phyloP scores from a whole-genome alignment of 1,140 invertebrate species.

The Uloborus diversus region DNA sequence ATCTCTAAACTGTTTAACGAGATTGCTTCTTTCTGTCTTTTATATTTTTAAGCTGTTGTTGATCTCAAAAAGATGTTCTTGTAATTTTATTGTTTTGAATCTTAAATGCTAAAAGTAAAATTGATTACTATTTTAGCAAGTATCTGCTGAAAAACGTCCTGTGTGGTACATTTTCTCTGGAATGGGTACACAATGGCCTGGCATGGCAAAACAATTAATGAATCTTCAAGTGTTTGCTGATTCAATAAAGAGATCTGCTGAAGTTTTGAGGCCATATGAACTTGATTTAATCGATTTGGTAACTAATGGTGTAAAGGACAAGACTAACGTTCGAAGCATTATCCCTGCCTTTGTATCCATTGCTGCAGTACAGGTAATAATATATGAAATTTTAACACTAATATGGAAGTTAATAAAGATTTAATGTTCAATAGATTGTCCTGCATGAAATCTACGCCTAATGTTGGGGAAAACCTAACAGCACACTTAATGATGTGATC shows the following conservation, averaged over 20 bases:
- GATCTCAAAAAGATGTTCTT: too few relatives aligned
- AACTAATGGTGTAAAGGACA: slow-evolving; percentile 73
- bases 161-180: slow-evolving; percentile 95
- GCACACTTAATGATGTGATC: too few relatives aligned
- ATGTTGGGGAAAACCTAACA: too few relatives aligned
- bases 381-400: too few relatives aligned
- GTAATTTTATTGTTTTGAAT: too few relatives aligned
- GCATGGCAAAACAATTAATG: slow-evolving; percentile 89
- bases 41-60: too few relatives aligned
- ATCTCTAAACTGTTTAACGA: too few relatives aligned
- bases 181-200: slow-evolving; percentile 96
- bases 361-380: slow-evolving; percentile 85
- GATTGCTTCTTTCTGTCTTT: too few relatives aligned
- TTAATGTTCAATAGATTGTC: too few relatives aligned
- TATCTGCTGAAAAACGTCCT: slow-evolving; percentile 70
- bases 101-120: too few relatives aligned
- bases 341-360: slow-evolving; percentile 83
- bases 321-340: slow-evolving; percentile 20
- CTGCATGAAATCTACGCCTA: too few relatives aligned
- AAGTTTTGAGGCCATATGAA: slow-evolving; percentile 77
- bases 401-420: too few relatives aligned
- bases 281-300: slow-evolving; percentile 85
- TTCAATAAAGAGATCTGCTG: slow-evolving; percentile 79
- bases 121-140: slow-evolving; percentile 44
- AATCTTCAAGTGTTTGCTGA: slow-evolving; percentile 79